These are phyloP conservation scores for Okamejei kenojei DNA, from an alignment of 2,797 vertebrate genomes.

Conservation along the genomic window DNA sequence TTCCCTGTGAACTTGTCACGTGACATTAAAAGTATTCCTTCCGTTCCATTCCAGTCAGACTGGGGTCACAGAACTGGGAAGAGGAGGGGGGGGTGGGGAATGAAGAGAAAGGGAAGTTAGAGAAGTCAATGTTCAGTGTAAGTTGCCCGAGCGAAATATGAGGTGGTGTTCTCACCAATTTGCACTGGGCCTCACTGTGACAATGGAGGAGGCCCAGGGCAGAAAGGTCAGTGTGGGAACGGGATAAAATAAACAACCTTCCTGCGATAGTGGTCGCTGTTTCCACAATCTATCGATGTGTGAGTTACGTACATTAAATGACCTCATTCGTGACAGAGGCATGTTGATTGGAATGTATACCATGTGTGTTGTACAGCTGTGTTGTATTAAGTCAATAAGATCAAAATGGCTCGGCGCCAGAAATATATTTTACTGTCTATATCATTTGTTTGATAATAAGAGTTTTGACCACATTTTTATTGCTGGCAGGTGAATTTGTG, in stretches of 20 bases:
- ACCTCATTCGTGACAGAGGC: background rate
- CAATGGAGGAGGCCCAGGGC: no score
- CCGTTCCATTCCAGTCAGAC: no score
- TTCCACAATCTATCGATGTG: background rate
- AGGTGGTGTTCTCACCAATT: no score
- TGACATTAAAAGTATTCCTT: no score
- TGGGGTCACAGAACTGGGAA: no score
- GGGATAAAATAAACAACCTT: background rate
- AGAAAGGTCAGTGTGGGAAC: no score
- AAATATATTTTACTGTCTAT: background rate
- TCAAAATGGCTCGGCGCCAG: background rate
- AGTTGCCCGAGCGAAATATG: no score
- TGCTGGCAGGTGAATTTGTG: constrained; percentile 37
- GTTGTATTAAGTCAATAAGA: background rate
- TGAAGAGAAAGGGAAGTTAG: no score
- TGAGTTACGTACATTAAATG: background rate
- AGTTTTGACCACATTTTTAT: background rate
- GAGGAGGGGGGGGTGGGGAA: no score
- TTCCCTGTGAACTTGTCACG: no score
- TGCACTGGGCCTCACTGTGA: no score
- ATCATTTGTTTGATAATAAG: background rate
- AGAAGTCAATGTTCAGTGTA: no score
- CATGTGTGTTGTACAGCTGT: background rate
- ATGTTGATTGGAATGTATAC: background rate
- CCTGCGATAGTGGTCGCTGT: background rate